Percentiles rank a stretch among this genome's conserved stretches.
Conservation (phyloP, 1,140 invertebrate species). For the Eumaeus atala region DNA sequence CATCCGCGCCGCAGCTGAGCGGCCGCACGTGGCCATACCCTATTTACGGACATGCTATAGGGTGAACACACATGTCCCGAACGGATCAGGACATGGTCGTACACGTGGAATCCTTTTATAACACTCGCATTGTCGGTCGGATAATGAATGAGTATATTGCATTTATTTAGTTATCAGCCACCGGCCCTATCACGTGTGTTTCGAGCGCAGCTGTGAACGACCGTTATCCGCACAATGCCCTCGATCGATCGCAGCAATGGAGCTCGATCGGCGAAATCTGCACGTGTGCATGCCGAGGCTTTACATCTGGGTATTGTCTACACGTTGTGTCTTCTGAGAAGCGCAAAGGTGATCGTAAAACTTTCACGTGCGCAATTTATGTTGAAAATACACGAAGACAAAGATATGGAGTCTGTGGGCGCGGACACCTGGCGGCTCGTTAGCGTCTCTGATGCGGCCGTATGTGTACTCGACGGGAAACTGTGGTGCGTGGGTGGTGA, state of each 20-base stretch:
- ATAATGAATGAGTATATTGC: slow-evolving; percentile 69
- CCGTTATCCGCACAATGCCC: slow-evolving; percentile 70
- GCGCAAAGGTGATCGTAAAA: slow-evolving; percentile 67
- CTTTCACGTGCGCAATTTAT: slow-evolving; percentile 69
- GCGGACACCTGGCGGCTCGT: slow-evolving; percentile 65
- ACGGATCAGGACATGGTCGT: slow-evolving; percentile 65
- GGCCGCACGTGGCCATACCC: slow-evolving; percentile 69
- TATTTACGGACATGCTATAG: slow-evolving; percentile 70
- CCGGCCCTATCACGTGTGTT: slow-evolving; percentile 62
- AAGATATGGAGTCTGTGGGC: slow-evolving; percentile 63
- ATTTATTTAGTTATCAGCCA: slow-evolving; percentile 72
- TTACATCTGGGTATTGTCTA: slow-evolving; percentile 58
- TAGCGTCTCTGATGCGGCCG: slow-evolving; percentile 43
- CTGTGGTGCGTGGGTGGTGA: slow-evolving; percentile 25
- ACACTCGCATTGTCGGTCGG: slow-evolving; percentile 60
- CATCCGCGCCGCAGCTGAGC: slow-evolving; percentile 68
- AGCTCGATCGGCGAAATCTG: slow-evolving; percentile 65
- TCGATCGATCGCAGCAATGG: slow-evolving; percentile 64
- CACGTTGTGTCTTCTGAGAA: slow-evolving; percentile 59
- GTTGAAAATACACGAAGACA: slow-evolving; percentile 52
- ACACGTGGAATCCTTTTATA: slow-evolving; percentile 73
- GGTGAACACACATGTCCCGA: slow-evolving; percentile 70
- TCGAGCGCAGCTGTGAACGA: slow-evolving; percentile 65
- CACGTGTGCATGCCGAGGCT: slow-evolving; percentile 56
- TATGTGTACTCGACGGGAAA: slow-evolving; percentile 16